Base-by-base conservation (phyloP, 2,113 vertebrate genomes). In the Pachypanchax playfairii region DNA sequence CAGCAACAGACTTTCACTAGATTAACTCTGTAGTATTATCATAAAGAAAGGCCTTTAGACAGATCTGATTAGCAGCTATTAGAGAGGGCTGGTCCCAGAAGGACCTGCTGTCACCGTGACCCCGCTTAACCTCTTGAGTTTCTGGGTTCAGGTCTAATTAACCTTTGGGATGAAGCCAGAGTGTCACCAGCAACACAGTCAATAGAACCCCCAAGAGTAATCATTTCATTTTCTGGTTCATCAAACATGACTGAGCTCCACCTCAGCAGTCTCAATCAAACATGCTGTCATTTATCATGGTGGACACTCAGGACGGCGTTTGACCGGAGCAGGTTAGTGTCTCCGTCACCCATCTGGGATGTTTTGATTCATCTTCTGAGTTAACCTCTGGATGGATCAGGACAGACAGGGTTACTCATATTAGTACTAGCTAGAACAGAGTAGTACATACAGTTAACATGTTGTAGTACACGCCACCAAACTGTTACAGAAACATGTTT, bases 131-230 rank as follows among this genome's bases (percentile, higher is more conserved):
- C 96, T 95, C 94, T 94, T 96, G 94, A 98, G 95, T 96, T 96
- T 93, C 93, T 85, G 88, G 93, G 96, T 96, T 98, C 95, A 97
- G 96, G 95, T 98, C 94, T 93, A 98, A 99, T 98, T 98, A 98
- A 98, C 96, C 97, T 95, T 91, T 92, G 75, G 68, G 87, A 90
- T 85, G 92, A 90, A 93, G 90, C 89, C 85, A 91, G 94, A 95
- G 93, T 93, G 93, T 91, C 93, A 88, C 91, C 91, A 91, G 89
- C 91, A 93, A 92, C 91, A 91, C 88, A 94, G 94, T 95, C 94
- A 92, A 95, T 95, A 92, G 89, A 92, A 91, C 70, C 88, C n/a
- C 93, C 91, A 92, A 92, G 93, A 92, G 92, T 89, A 94, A 96
- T 96, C 92, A 95, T 97, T 98, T 94, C 85, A 95, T 98, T 94